phyloP scores from a whole-genome alignment of 2,888 invertebrate genomes.

The Leucophora obtusa region DNA sequence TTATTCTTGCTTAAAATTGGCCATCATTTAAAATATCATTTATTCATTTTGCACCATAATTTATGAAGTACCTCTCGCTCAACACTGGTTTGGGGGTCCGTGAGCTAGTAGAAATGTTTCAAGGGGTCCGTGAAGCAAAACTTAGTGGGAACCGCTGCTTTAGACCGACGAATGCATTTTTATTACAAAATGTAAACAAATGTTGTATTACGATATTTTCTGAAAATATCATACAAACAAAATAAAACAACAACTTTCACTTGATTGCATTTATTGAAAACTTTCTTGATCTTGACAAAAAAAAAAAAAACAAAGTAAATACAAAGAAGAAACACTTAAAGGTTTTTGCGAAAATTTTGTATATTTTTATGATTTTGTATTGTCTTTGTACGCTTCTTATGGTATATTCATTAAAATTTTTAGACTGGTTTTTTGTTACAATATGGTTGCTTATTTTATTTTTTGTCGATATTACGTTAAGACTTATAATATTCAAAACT shows the following conservation, averaged over 20 bases:
- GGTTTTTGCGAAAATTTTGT: constrained; percentile 30
- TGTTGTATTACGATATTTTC: too few species aligned
- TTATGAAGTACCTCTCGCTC: too few species aligned
- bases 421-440: constrained; percentile 24
- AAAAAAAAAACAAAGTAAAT: constrained; percentile 20
- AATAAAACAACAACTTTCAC: constrained; percentile 48
- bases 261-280: constrained; percentile 34
- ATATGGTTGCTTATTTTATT: not conserved
- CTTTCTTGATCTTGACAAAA: constrained; percentile 53
- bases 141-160: too few species aligned
- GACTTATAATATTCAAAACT: too few species aligned
- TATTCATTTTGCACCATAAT: too few species aligned
- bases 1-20: too few species aligned
- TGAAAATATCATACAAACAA: too few species aligned
- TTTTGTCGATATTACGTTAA: too few species aligned
- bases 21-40: too few species aligned
- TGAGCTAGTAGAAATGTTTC: too few species aligned
- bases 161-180: not conserved
- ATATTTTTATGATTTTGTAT: not conserved
- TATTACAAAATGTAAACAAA: not conserved
- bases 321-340: constrained; percentile 31
- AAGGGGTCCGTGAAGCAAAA: too few species aligned
- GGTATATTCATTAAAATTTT: not conserved
- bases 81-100: too few species aligned
- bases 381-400: constrained; percentile 1